Conservation (phyloP, 2,113 vertebrate species). For the Anarrhichthys ocellatus region DNA sequence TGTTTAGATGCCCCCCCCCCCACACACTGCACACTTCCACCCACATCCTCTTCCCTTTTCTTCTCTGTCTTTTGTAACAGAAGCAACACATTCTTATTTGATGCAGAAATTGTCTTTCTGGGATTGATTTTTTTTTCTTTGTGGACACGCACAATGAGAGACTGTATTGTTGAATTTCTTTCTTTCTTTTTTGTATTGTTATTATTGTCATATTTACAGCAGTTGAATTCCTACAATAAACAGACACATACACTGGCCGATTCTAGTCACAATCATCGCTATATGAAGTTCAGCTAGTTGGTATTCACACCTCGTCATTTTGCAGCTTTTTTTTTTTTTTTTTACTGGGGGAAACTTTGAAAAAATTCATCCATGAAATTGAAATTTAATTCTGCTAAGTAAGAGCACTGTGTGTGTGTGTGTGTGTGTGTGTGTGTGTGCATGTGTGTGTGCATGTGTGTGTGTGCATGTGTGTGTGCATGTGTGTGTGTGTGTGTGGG, state of each 20-base stretch:
- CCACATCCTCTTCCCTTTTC: slow-evolving; percentile 37
- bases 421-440: slow-evolving; percentile 18
- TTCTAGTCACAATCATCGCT: background rate
- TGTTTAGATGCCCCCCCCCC: slow-evolving; percentile 62
- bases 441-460: no score
- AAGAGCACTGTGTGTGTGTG: slow-evolving; percentile 8
- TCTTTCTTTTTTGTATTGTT: background rate
- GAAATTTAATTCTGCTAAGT: slow-evolving; percentile 59
- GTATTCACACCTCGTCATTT: slow-evolving; percentile 50
- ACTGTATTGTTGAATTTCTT: slow-evolving; percentile 31
- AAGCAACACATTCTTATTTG: slow-evolving; percentile 58
- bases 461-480: no score
- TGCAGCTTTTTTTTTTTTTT: slow-evolving; percentile 15
- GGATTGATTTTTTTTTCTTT: slow-evolving; percentile 54
- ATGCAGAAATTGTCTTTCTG: slow-evolving; percentile 69
- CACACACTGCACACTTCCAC: slow-evolving; percentile 19
- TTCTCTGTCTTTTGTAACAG: slow-evolving; percentile 53
- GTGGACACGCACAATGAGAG: slow-evolving; percentile 33
- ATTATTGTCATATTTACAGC: slow-evolving; percentile 64
- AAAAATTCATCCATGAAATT: slow-evolving; percentile 63
- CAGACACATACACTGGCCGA: slow-evolving; percentile 10
- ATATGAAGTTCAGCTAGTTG: slow-evolving; percentile 16
- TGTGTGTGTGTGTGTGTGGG: no score
- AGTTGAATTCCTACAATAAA: slow-evolving; percentile 37
- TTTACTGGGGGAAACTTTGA: slow-evolving; percentile 26